These are phyloP conservation scores for Gallinago undulata DNA, from an alignment of 2,113 vertebrate genomes.

Conservation along the genomic window DNA sequence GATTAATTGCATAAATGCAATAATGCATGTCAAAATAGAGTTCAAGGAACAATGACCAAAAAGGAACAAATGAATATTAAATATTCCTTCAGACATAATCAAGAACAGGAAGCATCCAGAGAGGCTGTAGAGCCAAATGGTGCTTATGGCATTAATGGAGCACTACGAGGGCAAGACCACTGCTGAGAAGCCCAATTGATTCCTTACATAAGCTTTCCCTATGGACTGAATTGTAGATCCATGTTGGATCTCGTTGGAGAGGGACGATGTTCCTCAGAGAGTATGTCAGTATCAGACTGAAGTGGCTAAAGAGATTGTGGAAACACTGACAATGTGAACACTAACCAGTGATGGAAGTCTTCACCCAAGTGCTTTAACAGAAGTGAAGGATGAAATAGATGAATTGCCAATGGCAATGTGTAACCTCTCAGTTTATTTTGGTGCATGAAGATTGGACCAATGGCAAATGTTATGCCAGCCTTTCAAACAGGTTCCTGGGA, in stretches of 20 bases:
- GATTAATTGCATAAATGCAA: slow-evolving; percentile 21
- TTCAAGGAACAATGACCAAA: slow-evolving; percentile 7
- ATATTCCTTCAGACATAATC: neutral
- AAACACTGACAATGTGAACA: neutral
- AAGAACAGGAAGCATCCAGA: neutral
- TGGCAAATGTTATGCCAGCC: neutral
- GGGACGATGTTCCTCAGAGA: neutral
- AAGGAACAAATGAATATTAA: slow-evolving; percentile 24
- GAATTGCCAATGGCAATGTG: neutral
- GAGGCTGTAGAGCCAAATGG: neutral
- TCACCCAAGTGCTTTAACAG: neutral
- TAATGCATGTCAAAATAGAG: slow-evolving; percentile 8
- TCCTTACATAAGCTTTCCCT: neutral
- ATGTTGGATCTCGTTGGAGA: neutral
- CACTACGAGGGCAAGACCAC: neutral
- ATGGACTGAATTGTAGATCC: neutral
- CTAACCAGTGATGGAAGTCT: neutral
- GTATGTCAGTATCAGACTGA: neutral
- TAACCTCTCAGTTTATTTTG: neutral
- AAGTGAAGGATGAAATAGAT: neutral
- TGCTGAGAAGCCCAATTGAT: neutral
- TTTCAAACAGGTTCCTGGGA: neutral
- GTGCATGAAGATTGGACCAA: neutral
- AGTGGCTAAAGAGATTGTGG: neutral
- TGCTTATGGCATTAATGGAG: neutral